Evolutionary conservation across 2,888 invertebrate genomes (phyloP).

Genomic region (Philaethria dido): DNA sequence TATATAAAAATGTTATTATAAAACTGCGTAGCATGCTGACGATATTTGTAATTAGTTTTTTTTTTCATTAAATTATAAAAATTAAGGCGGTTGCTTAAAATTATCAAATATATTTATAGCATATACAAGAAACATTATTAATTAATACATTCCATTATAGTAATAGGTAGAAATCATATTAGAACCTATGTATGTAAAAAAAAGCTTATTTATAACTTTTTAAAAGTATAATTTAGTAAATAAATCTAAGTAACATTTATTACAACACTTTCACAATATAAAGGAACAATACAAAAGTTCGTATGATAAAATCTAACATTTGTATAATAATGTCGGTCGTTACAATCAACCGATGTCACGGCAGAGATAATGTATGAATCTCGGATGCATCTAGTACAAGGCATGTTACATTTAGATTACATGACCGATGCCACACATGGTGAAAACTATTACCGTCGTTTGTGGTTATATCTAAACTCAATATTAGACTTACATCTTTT

Average conservation of each 20-base stretch:
- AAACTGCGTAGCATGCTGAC: too few relatives aligned
- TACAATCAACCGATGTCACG: conserved; percentile 74
- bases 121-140: too few relatives aligned
- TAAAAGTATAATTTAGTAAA: not conserved
- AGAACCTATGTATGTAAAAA: not conserved
- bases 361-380: conserved; percentile 56
- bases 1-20: too few relatives aligned
- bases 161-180: too few relatives aligned
- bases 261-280: conserved; percentile 63
- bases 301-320: conserved; percentile 76
- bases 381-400: conserved; percentile 46
- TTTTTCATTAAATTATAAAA: too few relatives aligned
- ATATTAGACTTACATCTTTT: not conserved
- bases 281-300: conserved; percentile 60
- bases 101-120: too few relatives aligned
- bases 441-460: conserved; percentile 1
- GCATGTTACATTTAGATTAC: conserved; percentile 39
- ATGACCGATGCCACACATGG: conserved; percentile 22
- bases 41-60: too few relatives aligned
- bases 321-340: conserved; percentile 79
- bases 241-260: conserved; percentile 16
- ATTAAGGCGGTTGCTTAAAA: too few relatives aligned
- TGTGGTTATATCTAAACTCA: not conserved
- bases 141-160: too few relatives aligned
- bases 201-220: not conserved